Evolutionary conservation across 2,113 vertebrate species (phyloP).

Genomic region (Muntiacus reevesi): DNA sequence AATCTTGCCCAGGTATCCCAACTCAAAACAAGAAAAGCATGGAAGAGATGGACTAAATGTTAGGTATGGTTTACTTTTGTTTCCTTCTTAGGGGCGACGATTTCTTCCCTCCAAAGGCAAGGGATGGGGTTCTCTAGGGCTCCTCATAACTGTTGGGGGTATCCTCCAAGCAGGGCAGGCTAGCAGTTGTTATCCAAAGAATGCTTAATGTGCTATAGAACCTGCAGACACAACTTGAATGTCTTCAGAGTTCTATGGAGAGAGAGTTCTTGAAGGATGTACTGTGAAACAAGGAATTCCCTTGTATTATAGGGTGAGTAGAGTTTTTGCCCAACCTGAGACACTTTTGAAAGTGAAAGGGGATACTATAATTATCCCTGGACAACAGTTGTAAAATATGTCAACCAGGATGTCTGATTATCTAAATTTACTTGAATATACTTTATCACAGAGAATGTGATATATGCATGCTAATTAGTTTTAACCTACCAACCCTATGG

Average conservation of each 20-base stretch:
- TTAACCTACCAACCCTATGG: neutral
- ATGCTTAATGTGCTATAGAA: neutral
- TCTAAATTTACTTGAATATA: conserved; percentile 6
- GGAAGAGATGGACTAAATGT: neutral
- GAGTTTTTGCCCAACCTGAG: neutral
- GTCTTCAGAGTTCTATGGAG: neutral
- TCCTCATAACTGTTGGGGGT: neutral
- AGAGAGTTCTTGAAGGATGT: neutral
- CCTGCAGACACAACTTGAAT: neutral
- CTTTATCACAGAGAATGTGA: conserved; percentile 3
- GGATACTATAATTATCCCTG: neutral
- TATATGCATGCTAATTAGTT: conserved; percentile 32
- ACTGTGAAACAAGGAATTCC: neutral
- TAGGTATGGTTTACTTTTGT: neutral
- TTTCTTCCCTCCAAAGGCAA: neutral
- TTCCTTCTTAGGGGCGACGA: neutral
- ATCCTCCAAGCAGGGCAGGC: neutral
- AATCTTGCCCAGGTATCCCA: neutral
- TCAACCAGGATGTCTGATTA: neutral
- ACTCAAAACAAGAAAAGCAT: neutral
- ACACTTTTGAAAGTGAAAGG: neutral
- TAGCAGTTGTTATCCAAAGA: neutral
- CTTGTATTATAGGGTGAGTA: neutral
- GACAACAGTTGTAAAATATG: neutral
- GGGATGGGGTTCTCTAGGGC: neutral